phyloP scores from a whole-genome alignment of 1,140 invertebrate species.

The Venturia canescens region DNA sequence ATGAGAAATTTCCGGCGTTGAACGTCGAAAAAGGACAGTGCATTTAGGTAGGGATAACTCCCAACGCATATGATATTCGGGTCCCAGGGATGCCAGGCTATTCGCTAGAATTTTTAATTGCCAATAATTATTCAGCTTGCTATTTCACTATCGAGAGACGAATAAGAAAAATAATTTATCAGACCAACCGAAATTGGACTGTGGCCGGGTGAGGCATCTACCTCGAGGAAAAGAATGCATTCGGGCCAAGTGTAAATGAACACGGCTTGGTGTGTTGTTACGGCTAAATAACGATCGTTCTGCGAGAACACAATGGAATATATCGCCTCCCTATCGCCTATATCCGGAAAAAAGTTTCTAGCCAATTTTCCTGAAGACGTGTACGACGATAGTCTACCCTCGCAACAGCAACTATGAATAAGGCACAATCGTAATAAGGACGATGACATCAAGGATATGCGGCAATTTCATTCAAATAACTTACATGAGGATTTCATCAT shows the following conservation, averaged over 20 bases:
- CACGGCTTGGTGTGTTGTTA: constrained; percentile 46
- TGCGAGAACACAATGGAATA: constrained; percentile 57
- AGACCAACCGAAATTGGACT: no score
- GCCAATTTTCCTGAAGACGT: constrained; percentile 22
- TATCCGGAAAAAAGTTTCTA: background rate
- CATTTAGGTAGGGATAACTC: constrained; percentile 54
- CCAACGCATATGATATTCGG: constrained; percentile 61
- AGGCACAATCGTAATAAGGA: background rate
- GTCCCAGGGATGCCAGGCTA: constrained; percentile 67
- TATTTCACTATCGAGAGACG: no score
- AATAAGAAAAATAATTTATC: no score
- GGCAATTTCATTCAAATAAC: constrained; percentile 13
- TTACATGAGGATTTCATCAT: constrained; percentile 60
- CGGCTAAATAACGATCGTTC: constrained; percentile 57
- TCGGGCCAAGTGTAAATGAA: constrained; percentile 56
- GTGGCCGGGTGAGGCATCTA: no score
- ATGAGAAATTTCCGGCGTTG: constrained; percentile 49
- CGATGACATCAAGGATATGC: background rate
- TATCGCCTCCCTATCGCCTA: constrained; percentile 42
- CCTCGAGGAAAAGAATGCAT: no score
- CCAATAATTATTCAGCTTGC: no score
- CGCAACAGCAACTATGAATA: constrained; percentile 46
- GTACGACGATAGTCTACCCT: constrained; percentile 40
- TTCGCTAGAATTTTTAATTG: constrained; percentile 48
- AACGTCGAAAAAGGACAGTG: constrained; percentile 65